These are phyloP conservation scores for Phortica magna DNA, from an alignment of 2,888 invertebrate genomes.

Conservation along the genomic window DNA sequence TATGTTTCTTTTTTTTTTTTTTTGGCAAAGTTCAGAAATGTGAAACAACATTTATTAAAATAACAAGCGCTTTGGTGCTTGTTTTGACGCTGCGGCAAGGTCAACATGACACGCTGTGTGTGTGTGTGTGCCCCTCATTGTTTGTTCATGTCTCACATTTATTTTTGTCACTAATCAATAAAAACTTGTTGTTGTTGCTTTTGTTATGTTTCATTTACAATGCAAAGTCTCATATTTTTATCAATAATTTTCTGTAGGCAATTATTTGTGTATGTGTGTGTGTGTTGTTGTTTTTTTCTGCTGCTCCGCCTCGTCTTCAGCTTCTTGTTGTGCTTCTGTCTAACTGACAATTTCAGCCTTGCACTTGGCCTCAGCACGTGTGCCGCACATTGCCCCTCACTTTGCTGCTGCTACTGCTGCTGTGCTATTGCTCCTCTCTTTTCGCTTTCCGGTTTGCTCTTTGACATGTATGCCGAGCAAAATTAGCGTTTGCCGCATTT, in stretches of 20 bases:
- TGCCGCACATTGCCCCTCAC: background rate
- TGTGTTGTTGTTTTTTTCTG: constrained; percentile 4
- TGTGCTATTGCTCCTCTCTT: background rate
- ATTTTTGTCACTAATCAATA: constrained; percentile 27
- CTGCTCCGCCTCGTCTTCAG: background rate
- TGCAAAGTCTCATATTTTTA: background rate
- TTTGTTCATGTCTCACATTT: constrained; percentile 2
- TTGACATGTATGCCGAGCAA: too few relatives aligned
- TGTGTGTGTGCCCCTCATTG: constrained; percentile 35
- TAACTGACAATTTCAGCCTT: constrained; percentile 8
- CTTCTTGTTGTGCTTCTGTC: background rate
- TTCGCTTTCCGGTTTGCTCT: too few relatives aligned
- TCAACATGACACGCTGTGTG: background rate
- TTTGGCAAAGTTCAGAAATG: constrained; percentile 44
- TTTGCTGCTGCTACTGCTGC: background rate
- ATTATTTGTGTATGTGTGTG: background rate
- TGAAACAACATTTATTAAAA: constrained; percentile 53
- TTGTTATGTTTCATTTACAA: background rate
- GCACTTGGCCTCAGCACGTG: constrained; percentile 28
- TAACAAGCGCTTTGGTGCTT: constrained; percentile 31
- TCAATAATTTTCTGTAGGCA: background rate
- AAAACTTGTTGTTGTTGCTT: background rate
- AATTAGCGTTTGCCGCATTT: background rate
- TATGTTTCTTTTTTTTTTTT: constrained; percentile 47
- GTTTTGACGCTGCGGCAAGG: constrained; percentile 43